A percentile compares a stretch with the other conserved stretches of the same genome.
These are phyloP conservation scores for Halictus quadricinctus DNA, from an alignment of 2,888 invertebrate genomes.

Conservation along the genomic window DNA sequence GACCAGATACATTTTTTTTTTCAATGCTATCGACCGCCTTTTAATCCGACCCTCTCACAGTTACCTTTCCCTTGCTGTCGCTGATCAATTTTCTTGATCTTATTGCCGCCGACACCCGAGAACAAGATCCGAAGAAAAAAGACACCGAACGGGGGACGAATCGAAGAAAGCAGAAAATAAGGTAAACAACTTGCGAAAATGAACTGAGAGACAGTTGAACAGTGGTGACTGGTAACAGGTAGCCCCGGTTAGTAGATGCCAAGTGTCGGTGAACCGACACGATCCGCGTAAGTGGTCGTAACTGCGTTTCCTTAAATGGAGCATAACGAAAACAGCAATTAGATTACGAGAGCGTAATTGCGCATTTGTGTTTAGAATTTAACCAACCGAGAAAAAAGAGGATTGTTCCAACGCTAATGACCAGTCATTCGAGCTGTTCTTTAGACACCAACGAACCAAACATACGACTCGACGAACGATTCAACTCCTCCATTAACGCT, in stretches of 20 bases:
- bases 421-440: neutral
- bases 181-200: neutral
- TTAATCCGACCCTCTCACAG: neutral
- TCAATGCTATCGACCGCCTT: neutral
- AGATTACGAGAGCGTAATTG: conserved; percentile 10
- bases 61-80: neutral
- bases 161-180: neutral
- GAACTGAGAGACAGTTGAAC: neutral
- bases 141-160: neutral
- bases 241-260: neutral
- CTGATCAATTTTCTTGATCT: neutral
- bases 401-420: neutral
- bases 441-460: neutral
- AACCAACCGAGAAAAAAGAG: neutral
- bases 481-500: neutral
- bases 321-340: neutral
- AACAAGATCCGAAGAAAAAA: neutral
- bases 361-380: neutral
- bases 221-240: neutral
- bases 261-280: neutral
- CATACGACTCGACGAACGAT: neutral
- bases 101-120: neutral
- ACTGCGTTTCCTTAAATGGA: conserved; percentile 11
- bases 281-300: neutral
- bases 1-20: neutral